phyloP scores from a whole-genome alignment of 2,113 vertebrate genomes.

The Plestiodon gilberti region DNA sequence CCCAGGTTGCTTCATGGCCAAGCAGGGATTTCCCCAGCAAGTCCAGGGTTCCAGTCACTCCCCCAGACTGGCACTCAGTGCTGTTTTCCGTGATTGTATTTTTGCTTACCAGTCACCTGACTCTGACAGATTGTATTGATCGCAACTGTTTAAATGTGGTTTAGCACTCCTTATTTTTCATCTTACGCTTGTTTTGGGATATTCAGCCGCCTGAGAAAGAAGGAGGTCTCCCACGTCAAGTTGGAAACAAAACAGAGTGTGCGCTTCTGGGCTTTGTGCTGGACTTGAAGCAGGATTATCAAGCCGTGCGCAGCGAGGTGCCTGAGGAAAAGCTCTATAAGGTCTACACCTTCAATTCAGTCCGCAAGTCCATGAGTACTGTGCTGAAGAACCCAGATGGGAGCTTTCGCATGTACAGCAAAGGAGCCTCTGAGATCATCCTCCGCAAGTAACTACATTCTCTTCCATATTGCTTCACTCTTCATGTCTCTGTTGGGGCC shows the following conservation, averaged over 20 bases:
- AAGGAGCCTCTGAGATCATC: slow-evolving; percentile 95
- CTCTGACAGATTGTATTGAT: neutral
- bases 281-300: slow-evolving; percentile 92
- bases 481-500: neutral
- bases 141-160: neutral
- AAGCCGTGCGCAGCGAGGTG: slow-evolving; percentile 89
- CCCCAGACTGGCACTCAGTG: too few species aligned
- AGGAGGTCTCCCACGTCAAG: slow-evolving; percentile 92
- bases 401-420: slow-evolving; percentile 96
- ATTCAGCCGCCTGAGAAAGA: slow-evolving; percentile 92
- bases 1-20: neutral
- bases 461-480: rapidly evolving
- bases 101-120: neutral
- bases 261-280: slow-evolving; percentile 90
- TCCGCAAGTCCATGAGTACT: slow-evolving; percentile 97
- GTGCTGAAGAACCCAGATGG: slow-evolving; percentile 84
- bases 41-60: neutral
- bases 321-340: slow-evolving; percentile 95
- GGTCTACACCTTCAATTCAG: slow-evolving; percentile 98
- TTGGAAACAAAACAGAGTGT: slow-evolving; percentile 97
- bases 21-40: neutral
- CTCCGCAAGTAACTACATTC: slow-evolving; percentile 87
- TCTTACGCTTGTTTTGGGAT: neutral
- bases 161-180: neutral
- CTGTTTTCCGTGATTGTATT: neutral